phyloP scores from a whole-genome alignment of 2,888 invertebrate species.

The Seira sanloemensis region DNA sequence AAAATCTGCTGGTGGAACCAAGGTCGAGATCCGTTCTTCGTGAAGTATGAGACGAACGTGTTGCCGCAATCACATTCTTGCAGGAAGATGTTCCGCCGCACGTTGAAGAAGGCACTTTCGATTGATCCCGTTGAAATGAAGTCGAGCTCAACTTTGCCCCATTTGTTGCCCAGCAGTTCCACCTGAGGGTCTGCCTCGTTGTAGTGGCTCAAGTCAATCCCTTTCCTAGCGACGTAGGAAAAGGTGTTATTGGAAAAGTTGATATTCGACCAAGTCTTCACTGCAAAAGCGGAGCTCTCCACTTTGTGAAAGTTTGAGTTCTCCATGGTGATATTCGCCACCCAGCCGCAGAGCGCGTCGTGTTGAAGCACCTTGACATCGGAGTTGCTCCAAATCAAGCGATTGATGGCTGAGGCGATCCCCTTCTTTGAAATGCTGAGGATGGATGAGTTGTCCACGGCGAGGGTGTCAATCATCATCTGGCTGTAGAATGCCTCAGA shows the following conservation, averaged over 20 bases:
- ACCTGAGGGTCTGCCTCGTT: slow-evolving; percentile 76
- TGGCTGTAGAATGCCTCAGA: slow-evolving; percentile 75
- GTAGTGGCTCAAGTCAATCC: slow-evolving; percentile 76
- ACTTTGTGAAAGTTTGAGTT: slow-evolving; percentile 78
- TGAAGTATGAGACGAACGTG: slow-evolving; percentile 56
- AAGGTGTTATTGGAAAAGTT: slow-evolving; percentile 82
- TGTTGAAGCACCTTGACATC: slow-evolving; percentile 52
- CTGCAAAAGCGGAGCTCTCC: slow-evolving; percentile 79
- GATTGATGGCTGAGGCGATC: slow-evolving; percentile 66
- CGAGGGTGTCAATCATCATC: slow-evolving; percentile 78
- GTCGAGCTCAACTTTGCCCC: slow-evolving; percentile 75
- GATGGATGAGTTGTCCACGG: slow-evolving; percentile 58
- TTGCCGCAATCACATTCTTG: slow-evolving; percentile 64
- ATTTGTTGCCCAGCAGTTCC: slow-evolving; percentile 80
- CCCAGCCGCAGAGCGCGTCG: slow-evolving; percentile 61
- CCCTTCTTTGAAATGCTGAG: slow-evolving; percentile 56
- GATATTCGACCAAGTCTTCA: slow-evolving; percentile 83
- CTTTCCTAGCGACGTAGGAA: slow-evolving; percentile 78
- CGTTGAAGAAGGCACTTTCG: slow-evolving; percentile 56
- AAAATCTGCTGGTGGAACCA: slow-evolving; percentile 71
- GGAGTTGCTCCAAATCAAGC: slow-evolving; percentile 66
- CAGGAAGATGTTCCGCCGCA: slow-evolving; percentile 68
- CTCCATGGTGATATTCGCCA: slow-evolving; percentile 59
- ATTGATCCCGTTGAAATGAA: slow-evolving; percentile 67
- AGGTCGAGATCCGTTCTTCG: slow-evolving; percentile 57